Conservation (phyloP, 2,888 invertebrate genomes). For the Meiosimyza platycephala region DNA sequence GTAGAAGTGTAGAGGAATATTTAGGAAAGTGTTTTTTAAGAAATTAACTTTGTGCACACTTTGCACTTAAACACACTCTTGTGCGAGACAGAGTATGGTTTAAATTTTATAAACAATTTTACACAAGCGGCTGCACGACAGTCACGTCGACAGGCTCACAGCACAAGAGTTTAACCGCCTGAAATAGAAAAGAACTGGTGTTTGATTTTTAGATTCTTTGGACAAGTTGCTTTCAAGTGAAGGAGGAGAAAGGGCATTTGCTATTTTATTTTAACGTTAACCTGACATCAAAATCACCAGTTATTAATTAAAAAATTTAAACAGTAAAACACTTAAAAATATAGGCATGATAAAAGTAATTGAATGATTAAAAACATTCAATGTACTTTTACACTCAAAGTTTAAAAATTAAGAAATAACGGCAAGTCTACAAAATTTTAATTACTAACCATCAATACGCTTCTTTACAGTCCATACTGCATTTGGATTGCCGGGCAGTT, state of each 20-base stretch:
- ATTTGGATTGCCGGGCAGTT: constrained; percentile 99
- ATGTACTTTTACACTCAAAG: constrained; percentile 40
- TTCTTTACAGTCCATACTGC: constrained; percentile 99
- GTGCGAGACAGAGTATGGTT: constrained; percentile 11
- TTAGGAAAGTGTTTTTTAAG: constrained; percentile 20
- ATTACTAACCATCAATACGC: constrained; percentile 90
- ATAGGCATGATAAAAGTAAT: constrained; percentile 45
- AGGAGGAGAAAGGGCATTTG: constrained; percentile 10
- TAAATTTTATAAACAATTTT: constrained; percentile 15
- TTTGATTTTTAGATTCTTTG: constrained; percentile 77
- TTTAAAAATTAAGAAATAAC: constrained; percentile 31
- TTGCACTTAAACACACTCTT: constrained; percentile 18
- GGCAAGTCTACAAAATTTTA: not conserved
- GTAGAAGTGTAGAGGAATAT: constrained; percentile 44
- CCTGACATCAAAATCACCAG: constrained; percentile 55
- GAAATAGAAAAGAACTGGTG: constrained; percentile 92
- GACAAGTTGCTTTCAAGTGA: constrained; percentile 40
- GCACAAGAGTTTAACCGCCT: constrained; percentile 70
- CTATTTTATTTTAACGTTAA: constrained; percentile 30
- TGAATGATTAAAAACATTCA: constrained; percentile 41
- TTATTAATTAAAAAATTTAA: constrained; percentile 48
- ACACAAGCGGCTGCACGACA: constrained; percentile 49
- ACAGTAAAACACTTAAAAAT: constrained; percentile 40
- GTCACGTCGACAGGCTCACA: constrained; percentile 47
- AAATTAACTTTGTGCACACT: constrained; percentile 25